phyloP scores from a whole-genome alignment of 1,140 invertebrate species.

The Ostrea edulis region DNA sequence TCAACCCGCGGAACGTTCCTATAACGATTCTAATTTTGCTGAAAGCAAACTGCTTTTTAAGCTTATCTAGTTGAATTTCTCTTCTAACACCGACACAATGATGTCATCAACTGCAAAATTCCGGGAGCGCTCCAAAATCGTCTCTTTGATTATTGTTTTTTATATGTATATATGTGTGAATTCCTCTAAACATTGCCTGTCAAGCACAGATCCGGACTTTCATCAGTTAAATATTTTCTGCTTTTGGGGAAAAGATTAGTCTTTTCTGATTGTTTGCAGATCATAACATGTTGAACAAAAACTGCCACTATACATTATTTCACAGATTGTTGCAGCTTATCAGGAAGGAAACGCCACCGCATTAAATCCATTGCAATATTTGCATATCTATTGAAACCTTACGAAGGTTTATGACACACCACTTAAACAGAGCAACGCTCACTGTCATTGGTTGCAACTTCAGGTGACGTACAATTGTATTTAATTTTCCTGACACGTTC shows the following conservation, averaged over 20 bases:
- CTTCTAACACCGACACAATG: neutral
- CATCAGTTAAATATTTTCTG: neutral
- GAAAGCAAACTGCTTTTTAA: neutral
- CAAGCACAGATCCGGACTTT: constrained; percentile 4
- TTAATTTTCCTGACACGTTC: too few relatives aligned
- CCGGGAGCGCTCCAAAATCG: neutral
- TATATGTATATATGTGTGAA: neutral
- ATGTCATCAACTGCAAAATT: constrained; percentile 1
- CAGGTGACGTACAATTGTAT: too few relatives aligned
- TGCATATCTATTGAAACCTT: too few relatives aligned
- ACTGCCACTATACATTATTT: too few relatives aligned
- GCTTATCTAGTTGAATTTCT: constrained; percentile 4
- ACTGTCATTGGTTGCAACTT: too few relatives aligned
- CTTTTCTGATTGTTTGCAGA: neutral
- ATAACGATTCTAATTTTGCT: constrained; percentile 13
- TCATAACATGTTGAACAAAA: too few relatives aligned
- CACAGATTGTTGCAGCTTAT: too few relatives aligned
- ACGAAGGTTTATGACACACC: too few relatives aligned
- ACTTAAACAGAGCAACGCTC: too few relatives aligned
- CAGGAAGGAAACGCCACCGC: too few relatives aligned
- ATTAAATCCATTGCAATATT: too few relatives aligned
- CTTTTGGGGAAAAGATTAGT: neutral
- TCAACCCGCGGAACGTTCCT: neutral
- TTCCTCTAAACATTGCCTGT: neutral
- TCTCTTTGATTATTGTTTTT: constrained; percentile 5